Evolutionary conservation across 2,113 vertebrate species (phyloP).

Genomic region (Carettochelys insculpta): DNA sequence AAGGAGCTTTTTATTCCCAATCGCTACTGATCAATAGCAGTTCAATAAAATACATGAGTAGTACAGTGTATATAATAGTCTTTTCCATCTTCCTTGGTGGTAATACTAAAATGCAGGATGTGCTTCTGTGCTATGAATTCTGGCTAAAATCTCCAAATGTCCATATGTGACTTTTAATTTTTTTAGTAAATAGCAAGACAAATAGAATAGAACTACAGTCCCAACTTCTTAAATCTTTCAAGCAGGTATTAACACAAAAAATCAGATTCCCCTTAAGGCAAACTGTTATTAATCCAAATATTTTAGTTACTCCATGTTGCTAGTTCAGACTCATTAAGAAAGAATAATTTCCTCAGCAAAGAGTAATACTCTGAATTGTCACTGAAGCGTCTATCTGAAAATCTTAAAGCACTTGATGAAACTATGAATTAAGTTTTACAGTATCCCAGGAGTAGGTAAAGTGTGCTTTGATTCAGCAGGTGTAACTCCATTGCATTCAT

Average conservation of each 20-base stretch:
- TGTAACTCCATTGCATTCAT: not conserved
- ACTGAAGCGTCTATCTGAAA: not conserved
- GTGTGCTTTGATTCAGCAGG: not conserved
- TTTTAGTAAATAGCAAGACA: not conserved
- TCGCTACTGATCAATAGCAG: constrained; percentile 62
- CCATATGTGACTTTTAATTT: not conserved
- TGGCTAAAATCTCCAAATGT: not conserved
- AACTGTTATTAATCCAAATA: not conserved
- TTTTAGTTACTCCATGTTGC: not conserved
- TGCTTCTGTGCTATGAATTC: not conserved
- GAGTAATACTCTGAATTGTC: not conserved
- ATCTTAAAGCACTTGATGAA: not conserved
- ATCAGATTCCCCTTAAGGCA: not conserved
- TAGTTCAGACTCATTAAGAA: not conserved
- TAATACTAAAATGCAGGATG: not conserved
- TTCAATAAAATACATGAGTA: constrained; percentile 58
- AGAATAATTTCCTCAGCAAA: not conserved
- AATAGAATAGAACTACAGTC: not conserved
- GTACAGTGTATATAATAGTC: not conserved
- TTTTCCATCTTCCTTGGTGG: constrained; percentile 10
- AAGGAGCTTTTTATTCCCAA: constrained; percentile 50
- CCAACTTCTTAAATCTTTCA: not conserved
- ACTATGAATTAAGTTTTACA: not conserved
- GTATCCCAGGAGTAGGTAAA: not conserved
- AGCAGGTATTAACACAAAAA: not conserved